Conservation (phyloP, 2,113 vertebrate genomes). For the Glaucidium brasilianum region DNA sequence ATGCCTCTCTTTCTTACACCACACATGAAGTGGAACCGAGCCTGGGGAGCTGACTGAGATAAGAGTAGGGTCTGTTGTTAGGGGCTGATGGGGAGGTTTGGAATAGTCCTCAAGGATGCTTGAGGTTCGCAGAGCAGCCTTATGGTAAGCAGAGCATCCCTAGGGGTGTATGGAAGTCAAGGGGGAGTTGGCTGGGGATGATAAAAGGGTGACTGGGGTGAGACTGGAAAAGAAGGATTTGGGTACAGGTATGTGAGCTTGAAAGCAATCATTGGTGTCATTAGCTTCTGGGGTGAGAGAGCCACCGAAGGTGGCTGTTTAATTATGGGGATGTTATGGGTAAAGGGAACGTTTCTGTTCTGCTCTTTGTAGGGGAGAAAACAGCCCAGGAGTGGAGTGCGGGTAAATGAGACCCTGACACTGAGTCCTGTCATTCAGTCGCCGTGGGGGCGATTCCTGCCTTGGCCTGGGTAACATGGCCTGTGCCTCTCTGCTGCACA, state of each 20-base stretch:
- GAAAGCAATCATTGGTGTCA: background rate
- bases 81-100: background rate
- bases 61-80: background rate
- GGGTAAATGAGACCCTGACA: background rate
- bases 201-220: background rate
- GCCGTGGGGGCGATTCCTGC: background rate
- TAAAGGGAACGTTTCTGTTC: background rate
- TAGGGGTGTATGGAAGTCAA: background rate
- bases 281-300: background rate
- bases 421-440: rapidly evolving
- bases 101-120: background rate
- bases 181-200: background rate
- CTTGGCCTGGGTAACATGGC: rapidly evolving
- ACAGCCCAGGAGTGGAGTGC: background rate
- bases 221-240: background rate
- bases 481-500: background rate
- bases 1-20: background rate
- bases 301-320: background rate
- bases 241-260: background rate
- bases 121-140: background rate
- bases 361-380: background rate
- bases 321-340: background rate
- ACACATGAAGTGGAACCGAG: background rate
- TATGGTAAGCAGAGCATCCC: background rate
- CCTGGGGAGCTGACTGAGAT: background rate